Conservation (phyloP, 2,797 vertebrate genomes). For the Dicrostonyx torquatus region DNA sequence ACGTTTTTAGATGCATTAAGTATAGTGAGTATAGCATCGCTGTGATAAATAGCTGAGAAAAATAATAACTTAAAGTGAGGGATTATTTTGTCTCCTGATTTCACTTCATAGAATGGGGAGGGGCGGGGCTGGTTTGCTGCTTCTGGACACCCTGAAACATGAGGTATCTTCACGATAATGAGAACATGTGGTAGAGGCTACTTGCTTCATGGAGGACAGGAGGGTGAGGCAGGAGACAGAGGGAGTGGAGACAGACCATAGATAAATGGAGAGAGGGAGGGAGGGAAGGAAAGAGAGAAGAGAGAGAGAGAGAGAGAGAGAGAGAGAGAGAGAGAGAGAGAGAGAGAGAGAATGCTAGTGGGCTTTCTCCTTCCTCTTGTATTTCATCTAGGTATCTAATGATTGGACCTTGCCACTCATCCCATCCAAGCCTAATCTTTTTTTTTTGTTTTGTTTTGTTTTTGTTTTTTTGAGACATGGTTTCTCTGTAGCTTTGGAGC, state of each 20-base stretch:
- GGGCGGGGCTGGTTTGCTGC: not conserved
- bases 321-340: not conserved
- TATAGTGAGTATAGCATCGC: not conserved
- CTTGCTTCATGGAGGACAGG: not conserved
- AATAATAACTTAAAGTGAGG: not conserved
- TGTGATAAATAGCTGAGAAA: not conserved
- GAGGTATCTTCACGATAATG: too few species aligned
- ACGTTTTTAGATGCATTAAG: not conserved
- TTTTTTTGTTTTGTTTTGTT: too few species aligned
- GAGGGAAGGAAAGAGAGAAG: not conserved
- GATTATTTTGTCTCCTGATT: not conserved
- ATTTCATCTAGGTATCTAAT: not conserved
- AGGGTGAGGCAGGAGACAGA: not conserved
- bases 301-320: not conserved
- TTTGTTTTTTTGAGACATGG: too few species aligned
- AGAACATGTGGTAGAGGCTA: not conserved
- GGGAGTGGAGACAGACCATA: not conserved
- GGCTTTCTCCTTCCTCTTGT: not conserved
- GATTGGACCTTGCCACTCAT: not conserved
- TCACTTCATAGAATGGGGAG: not conserved
- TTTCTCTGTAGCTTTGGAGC: too few species aligned
- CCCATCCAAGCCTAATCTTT: not conserved
- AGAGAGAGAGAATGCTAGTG: not conserved
- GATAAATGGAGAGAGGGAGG: not conserved
- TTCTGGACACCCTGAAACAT: not conserved